Base-by-base conservation (phyloP, 2,888 invertebrate genomes). In the Bedellia somnulentella region DNA sequence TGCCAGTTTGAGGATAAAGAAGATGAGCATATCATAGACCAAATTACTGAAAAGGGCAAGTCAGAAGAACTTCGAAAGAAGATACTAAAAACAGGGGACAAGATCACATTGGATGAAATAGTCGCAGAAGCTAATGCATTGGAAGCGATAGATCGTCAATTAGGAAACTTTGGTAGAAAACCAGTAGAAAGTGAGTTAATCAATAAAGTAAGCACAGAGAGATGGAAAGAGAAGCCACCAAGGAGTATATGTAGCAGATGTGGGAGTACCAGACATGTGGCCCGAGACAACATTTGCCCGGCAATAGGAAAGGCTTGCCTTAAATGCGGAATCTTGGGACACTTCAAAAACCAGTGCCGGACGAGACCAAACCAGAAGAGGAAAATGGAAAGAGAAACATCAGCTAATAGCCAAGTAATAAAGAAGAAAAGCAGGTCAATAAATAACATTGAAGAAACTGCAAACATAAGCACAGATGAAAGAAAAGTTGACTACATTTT, bases 21-120 rank as follows among this genome's bases (percentile, higher is more conserved):
- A 21, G 27, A 27, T 15, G 24, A 24, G 13, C 9, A 29, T 6
- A 29, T 29, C 8, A 29, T 29, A 9, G 29, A 29, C 22, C 29
- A 29, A 29, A 29, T 29, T 3, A 29, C 29, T 8, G 29, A 29
- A 21, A 29, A 29, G 14, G 18, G 29, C 21, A 29, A 13, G 13
- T 17, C 22, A 4, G 22, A 29, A 4, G 22, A 29, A 13, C 13
- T 29, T 8, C 5, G 18, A 14, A 17, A 27, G 18, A 27, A 27
- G 18, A 17, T 27, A 17, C 18, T 27, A 11, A 11, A n/a, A 15
- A 15, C 26, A 13, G 25, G 25, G 4, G 25, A 25, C 25, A 25
- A 13, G 4, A 25, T 13, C 5, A 15, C 15, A n/a, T 16, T 27
- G 10, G 10, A 27, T 8, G 9, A 27, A 3, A 27, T 15, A 4